phyloP scores from a whole-genome alignment of 2,797 vertebrate species.

The Peromyscus eremicus region DNA sequence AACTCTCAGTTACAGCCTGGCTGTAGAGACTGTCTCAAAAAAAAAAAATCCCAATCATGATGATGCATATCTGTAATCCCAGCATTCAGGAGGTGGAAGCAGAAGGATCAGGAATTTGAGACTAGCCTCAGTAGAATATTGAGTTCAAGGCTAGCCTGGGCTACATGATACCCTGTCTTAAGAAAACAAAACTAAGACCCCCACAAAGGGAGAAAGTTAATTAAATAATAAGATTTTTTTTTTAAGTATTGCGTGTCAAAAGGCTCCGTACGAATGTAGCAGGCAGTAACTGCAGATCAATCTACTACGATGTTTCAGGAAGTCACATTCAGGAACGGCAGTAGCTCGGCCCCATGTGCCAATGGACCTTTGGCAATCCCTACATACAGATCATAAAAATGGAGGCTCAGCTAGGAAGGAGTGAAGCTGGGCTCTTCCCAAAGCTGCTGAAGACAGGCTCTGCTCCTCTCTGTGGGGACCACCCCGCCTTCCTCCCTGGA shows the following conservation, averaged over 20 bases:
- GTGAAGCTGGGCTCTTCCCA: constrained; percentile 1
- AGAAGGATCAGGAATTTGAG: neutral
- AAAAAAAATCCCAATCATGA: neutral
- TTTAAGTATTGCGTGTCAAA: neutral
- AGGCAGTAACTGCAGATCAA: neutral
- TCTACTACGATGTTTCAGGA: neutral
- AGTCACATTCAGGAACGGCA: neutral
- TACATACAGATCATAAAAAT: neutral
- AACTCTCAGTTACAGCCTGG: too few species aligned
- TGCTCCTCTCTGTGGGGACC: constrained; percentile 35
- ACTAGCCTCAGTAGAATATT: neutral
- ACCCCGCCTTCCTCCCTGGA: constrained; percentile 69
- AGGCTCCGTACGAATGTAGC: neutral
- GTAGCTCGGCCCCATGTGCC: neutral
- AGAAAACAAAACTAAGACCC: neutral
- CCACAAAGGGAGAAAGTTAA: neutral
- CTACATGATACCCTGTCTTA: neutral
- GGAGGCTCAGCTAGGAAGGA: constrained; percentile 28
- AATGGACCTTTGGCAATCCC: neutral
- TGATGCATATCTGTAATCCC: neutral
- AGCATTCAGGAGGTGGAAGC: neutral
- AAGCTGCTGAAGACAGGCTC: constrained; percentile 59
- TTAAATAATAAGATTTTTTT: neutral
- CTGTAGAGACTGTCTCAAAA: neutral
- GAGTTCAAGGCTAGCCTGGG: neutral